These are phyloP conservation scores for Poeciliopsis turrubarensis DNA, from an alignment of 2,113 vertebrate genomes.

Conservation along the genomic window DNA sequence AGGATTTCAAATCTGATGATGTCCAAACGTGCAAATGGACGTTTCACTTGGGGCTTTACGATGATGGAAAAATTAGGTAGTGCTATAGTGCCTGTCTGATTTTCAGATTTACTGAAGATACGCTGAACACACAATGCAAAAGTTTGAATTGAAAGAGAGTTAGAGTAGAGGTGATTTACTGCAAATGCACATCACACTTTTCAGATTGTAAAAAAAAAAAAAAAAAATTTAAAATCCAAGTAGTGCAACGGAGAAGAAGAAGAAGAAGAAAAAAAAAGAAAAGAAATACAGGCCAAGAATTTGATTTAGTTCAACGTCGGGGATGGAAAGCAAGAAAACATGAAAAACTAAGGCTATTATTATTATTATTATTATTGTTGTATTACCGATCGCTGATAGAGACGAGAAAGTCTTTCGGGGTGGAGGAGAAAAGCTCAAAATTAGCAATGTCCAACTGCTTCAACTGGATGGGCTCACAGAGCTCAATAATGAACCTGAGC, in stretches of 20 bases:
- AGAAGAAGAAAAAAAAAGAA: too few species aligned
- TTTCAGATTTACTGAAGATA: too few species aligned
- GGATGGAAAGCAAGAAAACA: background rate
- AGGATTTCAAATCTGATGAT: background rate
- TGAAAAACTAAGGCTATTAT: background rate
- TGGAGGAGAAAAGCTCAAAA: conserved; percentile 98
- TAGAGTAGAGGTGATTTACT: too few species aligned
- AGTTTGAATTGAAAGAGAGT: too few species aligned
- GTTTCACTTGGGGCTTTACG: background rate
- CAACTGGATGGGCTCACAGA: conserved; percentile 98
- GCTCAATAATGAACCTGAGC: conserved; percentile 96
- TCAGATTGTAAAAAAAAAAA: too few species aligned
- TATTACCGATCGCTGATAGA: conserved; percentile 96
- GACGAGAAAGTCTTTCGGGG: conserved; percentile 96
- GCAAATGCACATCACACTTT: too few species aligned
- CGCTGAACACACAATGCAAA: too few species aligned
- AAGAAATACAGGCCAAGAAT: too few species aligned
- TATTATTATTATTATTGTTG: background rate
- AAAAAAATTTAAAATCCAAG: too few species aligned
- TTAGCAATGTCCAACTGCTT: conserved; percentile 98
- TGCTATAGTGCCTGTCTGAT: too few species aligned
- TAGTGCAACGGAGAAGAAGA: too few species aligned
- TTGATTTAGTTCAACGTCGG: background rate
- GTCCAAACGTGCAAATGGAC: background rate
- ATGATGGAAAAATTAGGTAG: too few species aligned